Percentiles rank a stretch among this genome's conserved stretches.
Evolutionary conservation across 2,113 vertebrate species (phyloP).

Genomic region (Peromyscus maniculatus): DNA sequence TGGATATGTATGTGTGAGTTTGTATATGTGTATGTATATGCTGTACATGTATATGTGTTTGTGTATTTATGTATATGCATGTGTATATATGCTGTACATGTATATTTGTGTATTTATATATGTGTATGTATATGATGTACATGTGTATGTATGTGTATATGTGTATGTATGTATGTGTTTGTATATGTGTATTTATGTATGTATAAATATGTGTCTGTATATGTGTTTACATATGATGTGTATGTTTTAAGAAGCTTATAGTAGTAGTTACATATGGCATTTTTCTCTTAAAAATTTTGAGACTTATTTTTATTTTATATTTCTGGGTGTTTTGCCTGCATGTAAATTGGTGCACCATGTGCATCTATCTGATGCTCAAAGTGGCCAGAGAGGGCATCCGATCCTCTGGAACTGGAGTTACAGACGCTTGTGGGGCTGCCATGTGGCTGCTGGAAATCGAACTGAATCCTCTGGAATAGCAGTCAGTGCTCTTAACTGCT

Average conservation of each 20-base stretch:
- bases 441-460: not conserved
- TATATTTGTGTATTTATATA: not conserved
- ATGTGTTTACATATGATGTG: not conserved
- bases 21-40: not conserved
- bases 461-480: not conserved
- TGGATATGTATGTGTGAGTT: not conserved
- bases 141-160: not conserved
- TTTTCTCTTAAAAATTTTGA: not conserved
- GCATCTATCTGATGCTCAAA: not conserved
- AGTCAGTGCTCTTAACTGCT: not conserved
- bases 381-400: not conserved
- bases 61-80: not conserved
- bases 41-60: not conserved
- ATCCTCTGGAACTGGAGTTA: not conserved
- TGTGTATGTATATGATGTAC: not conserved
- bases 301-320: not conserved
- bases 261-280: not conserved
- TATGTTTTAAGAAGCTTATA: not conserved
- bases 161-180: not conserved
- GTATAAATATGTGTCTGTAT: not conserved
- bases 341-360: too few relatives aligned
- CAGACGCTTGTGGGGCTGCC: not conserved
- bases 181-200: not conserved
- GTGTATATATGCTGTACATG: not conserved
- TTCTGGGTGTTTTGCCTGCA: not conserved